Base-by-base conservation (phyloP, 2,797 vertebrate genomes). In the Siniperca undulata region DNA sequence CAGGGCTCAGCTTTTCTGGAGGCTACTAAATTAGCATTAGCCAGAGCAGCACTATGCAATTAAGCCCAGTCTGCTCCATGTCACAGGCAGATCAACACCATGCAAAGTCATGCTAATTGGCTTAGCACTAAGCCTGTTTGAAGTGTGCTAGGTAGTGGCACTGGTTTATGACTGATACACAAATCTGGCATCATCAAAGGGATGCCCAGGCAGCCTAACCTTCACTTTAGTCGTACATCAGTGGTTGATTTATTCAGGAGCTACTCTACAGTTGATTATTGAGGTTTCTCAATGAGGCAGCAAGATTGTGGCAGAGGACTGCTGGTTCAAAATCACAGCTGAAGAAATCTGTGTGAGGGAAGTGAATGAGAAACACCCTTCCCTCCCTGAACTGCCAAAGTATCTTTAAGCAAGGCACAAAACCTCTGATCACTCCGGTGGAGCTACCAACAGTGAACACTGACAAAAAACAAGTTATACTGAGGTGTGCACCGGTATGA, bases 71-170 rank as follows among this genome's bases (percentile, higher is more conserved):
- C 92, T 88, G 88, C 89, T 90, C 78, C 86, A 68, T 91, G 91
- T 94, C 92, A 91, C 82, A 68, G 60, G 62, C 81, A 87, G 89
- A 95, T 93, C 92, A 91, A 89, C 91, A 78, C 77, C 88, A 83
- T 89, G 91, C 88, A 90, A 88, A 90, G 88, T 87, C 87, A 90
- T 91, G 89, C 86, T 94, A 94, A 95, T 92, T 93, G 92, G 91
- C 86, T 93, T 90, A 88, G 83, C 85, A 67, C 89, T 92, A 88
- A 94, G 91, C 89, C 84, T 89, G 84, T 91, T 89, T 92, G 89
- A 92, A 93, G 91, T 91, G 82, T 88, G 85, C 84, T 88, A 88
- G 86, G 87, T 89, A 83, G 88, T 67, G 70, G 78, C 82, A 50
- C 79, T 71, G 89, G 91, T 80, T 92, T 83, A 83, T 74, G 84